These are phyloP conservation scores for Amphipyra berbera DNA, from an alignment of 2,888 invertebrate species.

Conservation along the genomic window DNA sequence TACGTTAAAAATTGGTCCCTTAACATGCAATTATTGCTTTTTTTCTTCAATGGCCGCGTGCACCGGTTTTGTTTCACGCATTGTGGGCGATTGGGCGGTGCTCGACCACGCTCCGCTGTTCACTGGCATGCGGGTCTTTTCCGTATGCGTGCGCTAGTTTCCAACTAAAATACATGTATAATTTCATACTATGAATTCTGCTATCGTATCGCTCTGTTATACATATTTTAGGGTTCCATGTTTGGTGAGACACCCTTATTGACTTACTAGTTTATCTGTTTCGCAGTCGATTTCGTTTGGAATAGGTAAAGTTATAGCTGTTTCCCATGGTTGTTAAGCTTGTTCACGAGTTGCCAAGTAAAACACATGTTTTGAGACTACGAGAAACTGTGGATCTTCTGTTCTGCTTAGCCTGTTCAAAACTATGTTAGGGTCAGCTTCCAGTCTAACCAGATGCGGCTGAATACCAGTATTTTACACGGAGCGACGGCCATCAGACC, in stretches of 20 bases:
- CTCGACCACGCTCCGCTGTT: constrained; percentile 68
- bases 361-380: too few species aligned
- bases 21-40: constrained; percentile 63
- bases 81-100: constrained; percentile 63
- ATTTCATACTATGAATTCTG: constrained; percentile 56
- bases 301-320: background rate
- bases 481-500: too few species aligned
- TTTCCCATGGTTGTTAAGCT: background rate
- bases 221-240: constrained; percentile 12
- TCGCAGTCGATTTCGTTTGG: constrained; percentile 9
- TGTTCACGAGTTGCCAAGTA: background rate
- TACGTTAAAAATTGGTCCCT: constrained; percentile 63
- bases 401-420: too few species aligned
- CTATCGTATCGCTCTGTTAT: constrained; percentile 32
- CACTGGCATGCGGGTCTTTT: constrained; percentile 71
- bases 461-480: too few species aligned
- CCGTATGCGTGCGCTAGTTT: constrained; percentile 76
- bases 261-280: background rate
- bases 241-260: constrained; percentile 3
- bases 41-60: constrained; percentile 60
- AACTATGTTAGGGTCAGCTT: too few species aligned
- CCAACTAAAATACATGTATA: constrained; percentile 62
- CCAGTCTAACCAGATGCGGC: too few species aligned
- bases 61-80: constrained; percentile 70
- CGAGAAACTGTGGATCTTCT: too few species aligned